Percentiles rank a stretch among this genome's conserved stretches.
These are phyloP conservation scores for Phenganax stokvisi DNA, from an alignment of 92 coral and sea anemone species.

Conservation along the genomic window DNA sequence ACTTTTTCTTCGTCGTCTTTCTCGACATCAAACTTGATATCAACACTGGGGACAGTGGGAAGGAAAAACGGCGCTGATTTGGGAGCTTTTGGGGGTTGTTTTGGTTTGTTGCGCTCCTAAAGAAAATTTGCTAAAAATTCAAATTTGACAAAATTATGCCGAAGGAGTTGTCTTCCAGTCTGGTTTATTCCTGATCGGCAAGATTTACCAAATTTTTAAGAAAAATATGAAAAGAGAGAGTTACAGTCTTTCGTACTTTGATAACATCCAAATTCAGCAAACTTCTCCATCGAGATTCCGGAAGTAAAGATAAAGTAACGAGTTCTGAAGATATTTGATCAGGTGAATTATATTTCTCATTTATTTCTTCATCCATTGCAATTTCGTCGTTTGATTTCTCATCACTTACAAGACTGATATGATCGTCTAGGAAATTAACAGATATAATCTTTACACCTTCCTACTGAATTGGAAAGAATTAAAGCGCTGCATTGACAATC, in stretches of 20 bases:
- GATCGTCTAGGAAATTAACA: not conserved
- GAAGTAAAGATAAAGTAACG: conserved; percentile 83
- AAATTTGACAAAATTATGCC: not conserved
- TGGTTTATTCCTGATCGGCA: not conserved
- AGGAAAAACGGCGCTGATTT: conserved; percentile 96
- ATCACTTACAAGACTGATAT: conserved; percentile 17
- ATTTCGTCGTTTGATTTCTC: conserved; percentile 15
- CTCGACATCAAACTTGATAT: conserved; percentile 68
- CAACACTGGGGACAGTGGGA: conserved; percentile 83
- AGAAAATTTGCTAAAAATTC: not conserved
- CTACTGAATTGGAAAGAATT: not conserved
- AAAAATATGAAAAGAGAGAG: not conserved
- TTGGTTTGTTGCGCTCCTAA: conserved; percentile 88
- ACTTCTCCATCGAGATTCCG: conserved; percentile 93
- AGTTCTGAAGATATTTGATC: conserved; percentile 89
- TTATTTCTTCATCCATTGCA: conserved; percentile 31
- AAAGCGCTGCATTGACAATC: no score
- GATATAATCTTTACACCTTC: not conserved
- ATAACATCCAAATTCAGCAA: conserved; percentile 84
- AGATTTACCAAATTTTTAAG: not conserved
- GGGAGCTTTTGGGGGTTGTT: conserved; percentile 86
- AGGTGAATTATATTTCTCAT: conserved; percentile 61
- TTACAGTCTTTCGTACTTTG: conserved; percentile 51
- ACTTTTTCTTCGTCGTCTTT: conserved; percentile 53
- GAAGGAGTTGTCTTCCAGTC: not conserved